Percentiles rank a stretch among this genome's conserved stretches.
Conservation (phyloP, 2,797 vertebrate species). For the Lates japonicus region DNA sequence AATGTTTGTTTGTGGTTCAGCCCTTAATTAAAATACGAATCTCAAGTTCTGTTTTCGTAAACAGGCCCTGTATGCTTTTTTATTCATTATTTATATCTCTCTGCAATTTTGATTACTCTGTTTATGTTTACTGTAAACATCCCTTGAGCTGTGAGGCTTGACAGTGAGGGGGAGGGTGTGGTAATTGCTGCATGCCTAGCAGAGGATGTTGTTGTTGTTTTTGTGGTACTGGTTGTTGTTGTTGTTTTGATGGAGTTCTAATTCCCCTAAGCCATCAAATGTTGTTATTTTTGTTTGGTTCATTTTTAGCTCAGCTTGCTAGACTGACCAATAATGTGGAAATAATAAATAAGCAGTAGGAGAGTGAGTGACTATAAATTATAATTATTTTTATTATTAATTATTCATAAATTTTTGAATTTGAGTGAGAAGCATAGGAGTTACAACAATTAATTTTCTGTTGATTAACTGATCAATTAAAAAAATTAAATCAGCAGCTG, state of each 20-base stretch:
- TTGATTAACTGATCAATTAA: not conserved
- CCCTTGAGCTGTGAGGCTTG: constrained; percentile 79
- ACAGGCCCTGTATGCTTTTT: constrained; percentile 84
- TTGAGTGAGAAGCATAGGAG: not conserved
- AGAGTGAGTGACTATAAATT: constrained; percentile 1
- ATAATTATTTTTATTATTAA: too few relatives aligned
- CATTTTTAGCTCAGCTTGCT: constrained; percentile 62
- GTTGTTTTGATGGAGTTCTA: constrained; percentile 75
- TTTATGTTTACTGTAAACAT: constrained; percentile 90
- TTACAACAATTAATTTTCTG: not conserved
- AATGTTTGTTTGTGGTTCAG: constrained; percentile 90
- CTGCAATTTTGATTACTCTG: constrained; percentile 88
- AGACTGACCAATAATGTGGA: constrained; percentile 37
- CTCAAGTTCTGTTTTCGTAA: constrained; percentile 86
- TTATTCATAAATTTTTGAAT: too few relatives aligned
- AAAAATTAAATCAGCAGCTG: not conserved
- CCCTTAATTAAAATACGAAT: constrained; percentile 91
- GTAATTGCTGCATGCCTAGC: constrained; percentile 78
- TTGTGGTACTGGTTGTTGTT: constrained; percentile 70
- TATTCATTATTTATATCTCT: constrained; percentile 88
- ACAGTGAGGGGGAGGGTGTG: constrained; percentile 71
- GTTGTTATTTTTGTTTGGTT: constrained; percentile 64
- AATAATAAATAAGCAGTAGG: constrained; percentile 38
- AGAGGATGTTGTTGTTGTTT: constrained; percentile 80
- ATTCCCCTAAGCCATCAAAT: constrained; percentile 66